Evolutionary conservation across 2,113 vertebrate genomes (phyloP), one percentile per base, ranked within the genome.

Genomic region (Macaca nemestrina): DNA sequence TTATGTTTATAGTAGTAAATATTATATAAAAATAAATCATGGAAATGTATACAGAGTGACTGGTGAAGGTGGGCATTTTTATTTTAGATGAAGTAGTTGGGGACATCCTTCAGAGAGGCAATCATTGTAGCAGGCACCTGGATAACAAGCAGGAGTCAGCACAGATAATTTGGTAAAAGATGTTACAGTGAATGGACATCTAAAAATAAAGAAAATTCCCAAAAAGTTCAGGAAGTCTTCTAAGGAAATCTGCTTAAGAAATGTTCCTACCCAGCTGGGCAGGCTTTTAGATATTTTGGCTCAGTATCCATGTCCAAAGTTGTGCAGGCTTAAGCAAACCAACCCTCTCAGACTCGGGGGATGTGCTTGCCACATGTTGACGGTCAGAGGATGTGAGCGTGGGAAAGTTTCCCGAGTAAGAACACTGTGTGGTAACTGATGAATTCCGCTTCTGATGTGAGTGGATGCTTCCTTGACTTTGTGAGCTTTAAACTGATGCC

Each of bases 401-500:
- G 90, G 72, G 55, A 85, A 87, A 52, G 9, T n/a, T 89, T 85
- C 59, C 82, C 35, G 0, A n/a, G 64, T 13, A 14, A 81, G 83
- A 88, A 23, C 67, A 32, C 10, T 11, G 50, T 23, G 40, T 67
- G 32, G 48, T 35, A 25, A 61, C 68, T 27, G 8, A n/a, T 6
- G 52, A 55, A 43, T 52, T 88, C 88, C 55, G 38, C 78, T 85
- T 86, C 35, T 76, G 94, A 73, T 57, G 96, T 52, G 86, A 96
- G 48, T 48, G 57, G 79, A 59, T 40, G 55, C 81, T 93, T 97
- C 92, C 92, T 90, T 50, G 40, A 35, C 82, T 90, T n/a, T 27
- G 48, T 83, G 76, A 30, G 85, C 86, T 93, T 96, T 90, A 73
- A 88, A 96, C 52, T 79, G 68, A 17, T 93, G 89, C 92, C 94